These are phyloP conservation scores for Merops nubicus DNA, from an alignment of 2,113 vertebrate genomes.

Conservation along the genomic window DNA sequence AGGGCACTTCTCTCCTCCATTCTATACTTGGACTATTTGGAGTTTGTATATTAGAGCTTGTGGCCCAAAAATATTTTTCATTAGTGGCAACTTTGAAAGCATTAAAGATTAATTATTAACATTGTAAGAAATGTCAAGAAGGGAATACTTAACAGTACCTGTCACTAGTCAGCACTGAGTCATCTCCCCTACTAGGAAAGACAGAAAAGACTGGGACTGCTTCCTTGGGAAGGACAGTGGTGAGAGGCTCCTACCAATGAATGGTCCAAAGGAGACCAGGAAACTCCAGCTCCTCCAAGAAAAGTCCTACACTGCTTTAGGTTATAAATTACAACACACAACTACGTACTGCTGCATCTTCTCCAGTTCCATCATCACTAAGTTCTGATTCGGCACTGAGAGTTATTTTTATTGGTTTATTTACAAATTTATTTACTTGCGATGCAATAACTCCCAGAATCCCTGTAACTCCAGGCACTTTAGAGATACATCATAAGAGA, in stretches of 20 bases:
- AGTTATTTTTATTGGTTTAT: not conserved
- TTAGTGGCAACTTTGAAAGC: not conserved
- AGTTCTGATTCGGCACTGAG: not conserved
- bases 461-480: conserved; percentile 2
- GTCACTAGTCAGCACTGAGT: not conserved
- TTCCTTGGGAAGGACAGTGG: not conserved
- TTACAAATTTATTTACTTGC: not conserved
- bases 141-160: not conserved
- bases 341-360: not conserved
- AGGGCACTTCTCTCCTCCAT: not conserved
- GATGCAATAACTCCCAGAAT: not conserved
- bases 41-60: not conserved
- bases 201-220: not conserved
- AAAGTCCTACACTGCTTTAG: not conserved
- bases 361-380: not conserved
- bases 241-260: not conserved
- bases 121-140: not conserved
- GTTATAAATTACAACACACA: not conserved
- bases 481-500: not conserved
- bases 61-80: not conserved
- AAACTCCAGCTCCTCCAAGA: not conserved
- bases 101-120: not conserved
- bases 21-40: not conserved
- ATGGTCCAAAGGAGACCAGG: not conserved
- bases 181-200: not conserved